Conservation (phyloP, 2,797 vertebrate species). For the Erpetoichthys calabaricus region DNA sequence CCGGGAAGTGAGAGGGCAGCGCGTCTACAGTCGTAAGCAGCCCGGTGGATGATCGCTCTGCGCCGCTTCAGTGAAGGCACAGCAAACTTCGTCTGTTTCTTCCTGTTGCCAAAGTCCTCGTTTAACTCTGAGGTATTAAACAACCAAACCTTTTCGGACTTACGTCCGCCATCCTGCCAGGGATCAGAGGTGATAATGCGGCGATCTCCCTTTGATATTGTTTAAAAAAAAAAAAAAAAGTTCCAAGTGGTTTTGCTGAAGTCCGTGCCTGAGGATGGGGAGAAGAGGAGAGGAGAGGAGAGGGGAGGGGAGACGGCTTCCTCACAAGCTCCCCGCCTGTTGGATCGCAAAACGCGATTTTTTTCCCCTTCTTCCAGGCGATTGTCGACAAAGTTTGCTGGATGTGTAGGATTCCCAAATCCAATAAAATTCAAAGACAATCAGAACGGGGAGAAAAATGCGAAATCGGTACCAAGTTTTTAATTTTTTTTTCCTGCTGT, state of each 20-base stretch:
- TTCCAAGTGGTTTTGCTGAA: slow-evolving; percentile 12
- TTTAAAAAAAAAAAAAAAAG: no score
- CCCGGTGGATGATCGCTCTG: background rate
- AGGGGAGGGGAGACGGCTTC: slow-evolving; percentile 12
- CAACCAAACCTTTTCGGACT: slow-evolving; percentile 25
- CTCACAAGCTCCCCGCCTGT: slow-evolving; percentile 1
- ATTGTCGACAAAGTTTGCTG: slow-evolving; percentile 1
- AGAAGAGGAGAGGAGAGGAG: background rate
- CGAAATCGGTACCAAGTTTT: slow-evolving; percentile 2
- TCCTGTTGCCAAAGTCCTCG: slow-evolving; percentile 9
- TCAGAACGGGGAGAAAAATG: background rate
- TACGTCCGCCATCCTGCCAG: slow-evolving; percentile 27
- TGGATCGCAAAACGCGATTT: background rate
- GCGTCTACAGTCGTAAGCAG: no score
- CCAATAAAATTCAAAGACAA: slow-evolving; percentile 1
- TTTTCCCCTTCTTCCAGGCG: background rate
- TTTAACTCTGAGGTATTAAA: slow-evolving; percentile 20
- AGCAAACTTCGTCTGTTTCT: background rate
- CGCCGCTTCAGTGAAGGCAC: background rate
- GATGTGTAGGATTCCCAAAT: background rate
- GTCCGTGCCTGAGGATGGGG: background rate
- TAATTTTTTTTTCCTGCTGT: background rate
- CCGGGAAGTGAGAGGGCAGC: background rate
- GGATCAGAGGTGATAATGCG: slow-evolving; percentile 28
- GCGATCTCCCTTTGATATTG: slow-evolving; percentile 17